Conservation (phyloP, 2,797 vertebrate genomes). For the Dermochelys coriacea region DNA sequence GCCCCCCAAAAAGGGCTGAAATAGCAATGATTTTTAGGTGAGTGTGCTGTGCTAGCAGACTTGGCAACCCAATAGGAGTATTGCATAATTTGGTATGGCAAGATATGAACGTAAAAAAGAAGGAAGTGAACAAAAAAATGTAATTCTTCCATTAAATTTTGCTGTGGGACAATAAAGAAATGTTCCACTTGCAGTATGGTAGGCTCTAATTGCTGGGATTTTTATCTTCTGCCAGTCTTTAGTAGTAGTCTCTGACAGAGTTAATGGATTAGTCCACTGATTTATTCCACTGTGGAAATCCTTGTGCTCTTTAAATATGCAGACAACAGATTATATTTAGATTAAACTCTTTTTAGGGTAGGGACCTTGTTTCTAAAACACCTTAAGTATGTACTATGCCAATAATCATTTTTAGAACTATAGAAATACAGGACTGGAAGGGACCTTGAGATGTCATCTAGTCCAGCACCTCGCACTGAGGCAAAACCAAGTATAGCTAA, state of each 20-base stretch:
- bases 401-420: neutral
- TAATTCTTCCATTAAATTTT: neutral
- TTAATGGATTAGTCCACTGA: neutral
- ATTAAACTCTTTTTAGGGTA: neutral
- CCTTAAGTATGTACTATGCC: neutral
- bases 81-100: neutral
- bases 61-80: neutral
- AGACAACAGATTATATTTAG: neutral
- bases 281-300: neutral
- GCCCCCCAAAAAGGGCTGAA: neutral
- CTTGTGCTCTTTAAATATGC: neutral
- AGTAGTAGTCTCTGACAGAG: neutral
- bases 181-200: neutral
- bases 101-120: neutral
- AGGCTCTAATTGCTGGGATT: neutral
- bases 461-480: neutral
- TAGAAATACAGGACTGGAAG: neutral
- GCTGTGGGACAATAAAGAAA: neutral
- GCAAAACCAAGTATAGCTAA: neutral
- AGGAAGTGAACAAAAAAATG: neutral
- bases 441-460: neutral
- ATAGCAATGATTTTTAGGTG: neutral
- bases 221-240: neutral
- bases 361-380: neutral
- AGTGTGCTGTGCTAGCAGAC: neutral